These are phyloP conservation scores for Platycnemis pennipes DNA, from an alignment of 2,888 invertebrate species.

Conservation along the genomic window DNA sequence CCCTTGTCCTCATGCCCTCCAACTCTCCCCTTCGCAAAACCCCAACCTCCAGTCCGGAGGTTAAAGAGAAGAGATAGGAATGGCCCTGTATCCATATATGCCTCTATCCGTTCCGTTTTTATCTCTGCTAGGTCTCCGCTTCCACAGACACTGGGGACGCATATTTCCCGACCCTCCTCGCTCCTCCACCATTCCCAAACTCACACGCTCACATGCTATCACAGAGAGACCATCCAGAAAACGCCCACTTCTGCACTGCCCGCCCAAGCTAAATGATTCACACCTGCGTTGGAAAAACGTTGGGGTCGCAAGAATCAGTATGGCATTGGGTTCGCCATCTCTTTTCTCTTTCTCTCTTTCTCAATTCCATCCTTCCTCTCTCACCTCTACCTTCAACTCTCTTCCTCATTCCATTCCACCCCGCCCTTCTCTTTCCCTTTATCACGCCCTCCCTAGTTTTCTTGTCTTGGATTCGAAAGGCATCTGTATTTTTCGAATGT, in stretches of 20 bases:
- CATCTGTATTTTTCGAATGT: conserved; percentile 38
- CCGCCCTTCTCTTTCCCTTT: no score
- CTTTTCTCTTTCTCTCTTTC: conserved; percentile 17
- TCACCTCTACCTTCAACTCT: not conserved
- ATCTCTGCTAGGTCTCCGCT: not conserved
- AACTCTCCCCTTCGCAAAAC: not conserved
- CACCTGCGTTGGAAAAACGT: conserved; percentile 41
- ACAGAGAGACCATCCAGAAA: not conserved
- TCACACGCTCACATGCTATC: not conserved
- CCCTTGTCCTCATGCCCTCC: not conserved
- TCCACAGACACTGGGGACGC: not conserved
- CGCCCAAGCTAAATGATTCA: conserved; percentile 45
- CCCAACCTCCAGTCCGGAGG: not conserved
- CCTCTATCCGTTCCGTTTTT: conserved; percentile 30
- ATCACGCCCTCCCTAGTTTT: not conserved
- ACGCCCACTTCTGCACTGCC: not conserved
- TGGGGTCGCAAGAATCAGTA: conserved; percentile 35
- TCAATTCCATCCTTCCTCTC: not conserved
- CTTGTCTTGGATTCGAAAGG: not conserved
- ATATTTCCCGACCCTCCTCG: conserved; percentile 1
- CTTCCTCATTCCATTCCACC: no score
- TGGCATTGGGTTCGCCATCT: conserved; percentile 1
- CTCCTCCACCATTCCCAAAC: not conserved
- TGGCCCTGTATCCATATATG: not conserved
- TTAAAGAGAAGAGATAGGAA: not conserved